Base-by-base conservation (phyloP, 2,888 invertebrate genomes). In the Eilema griseolum region DNA sequence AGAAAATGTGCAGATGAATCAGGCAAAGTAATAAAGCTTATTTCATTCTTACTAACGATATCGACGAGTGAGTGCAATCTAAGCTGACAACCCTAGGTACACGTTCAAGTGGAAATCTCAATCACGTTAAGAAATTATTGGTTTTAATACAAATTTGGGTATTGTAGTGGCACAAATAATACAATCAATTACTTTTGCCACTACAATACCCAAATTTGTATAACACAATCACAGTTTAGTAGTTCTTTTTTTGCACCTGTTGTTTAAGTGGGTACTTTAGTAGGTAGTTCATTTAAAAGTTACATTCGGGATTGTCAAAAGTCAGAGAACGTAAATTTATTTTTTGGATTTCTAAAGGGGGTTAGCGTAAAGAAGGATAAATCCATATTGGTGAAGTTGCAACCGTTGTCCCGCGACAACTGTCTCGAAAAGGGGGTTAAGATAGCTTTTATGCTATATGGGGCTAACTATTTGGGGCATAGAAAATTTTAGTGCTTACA, bases 51-150 rank as follows among this genome's bases (percentile, higher is more conserved):
- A 52, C 0, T 10, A n/a, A n/a, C 8, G 2, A 7, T 52, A 10
- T 52, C 52, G n/a, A n/a, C 5, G 52, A 52, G 16, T 20, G 7
- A 20, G 46, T 20, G 14, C 5, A 20, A 52, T 20, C 10, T 52
- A 52, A 52, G 52, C n/a, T 52, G 52, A 52, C 52, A 52, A 52
- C 52, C 20, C 52, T 52, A n/a, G 52, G 52, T n/a, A n/a, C 52
- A 52, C n/a, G 16, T 41, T 16, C 0, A 46, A 52, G 2, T 4
- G 52, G 10, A 3, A 52, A 52, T 10, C n/a, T 46, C 7, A 52
- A n/a, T n/a, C 52, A n/a, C n/a, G n/a, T 52, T n/a, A 52, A n/a
- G 52, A n/a, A 52, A n/a, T 52, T 8, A 52, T 52, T 52, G 2
- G 52, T n/a, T 52, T n/a, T n/a, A 20, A n/a, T 52, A n/a, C n/a